Base-by-base conservation (phyloP, 2,888 invertebrate species). In the Cataglyphis cursor region DNA sequence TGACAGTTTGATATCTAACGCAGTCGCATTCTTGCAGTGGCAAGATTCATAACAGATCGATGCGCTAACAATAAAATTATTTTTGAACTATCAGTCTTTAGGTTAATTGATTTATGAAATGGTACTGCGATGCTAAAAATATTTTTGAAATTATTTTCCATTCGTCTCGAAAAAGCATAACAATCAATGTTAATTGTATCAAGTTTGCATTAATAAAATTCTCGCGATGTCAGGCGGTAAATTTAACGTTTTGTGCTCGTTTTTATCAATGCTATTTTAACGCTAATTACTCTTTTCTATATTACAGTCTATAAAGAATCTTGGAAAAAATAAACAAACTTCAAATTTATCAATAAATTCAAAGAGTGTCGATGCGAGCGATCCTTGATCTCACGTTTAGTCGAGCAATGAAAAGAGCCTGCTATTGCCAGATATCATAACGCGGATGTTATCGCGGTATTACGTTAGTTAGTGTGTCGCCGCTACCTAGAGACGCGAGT, bases 401-500 rank as follows among this genome's bases (percentile, higher is more conserved):
- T 51, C 21, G 44, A 3, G 21, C 31, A 61, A 72, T 48, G 72
- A 80, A 80, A 76, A 61, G 31, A 72, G 31, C 48, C 78, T 35
- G 6, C 35, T 24, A 35, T 80, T 61, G 21, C 35, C 62, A 10
- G 18, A 64, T 62, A 35, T 72, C 78, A 61, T 61, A 61, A 61
- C 38, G 72, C 24, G 21, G 35, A 59, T 59, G 59, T 31, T 80
- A 84, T 76, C 70, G 64, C 59, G 70, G 76, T 62, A 54, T 64
- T 82, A 54, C 70, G 35, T 65, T 82, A 70, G 51, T 51, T 18
- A 48, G 44, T 15, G 51, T 64, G 51, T 57, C 61, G 31, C 57
- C 59, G 83, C 44, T 65, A 62, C 62, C 65, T 68, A 35, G 54
- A 68, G 66, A 57, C 59, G 62, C 41, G 65, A 82, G 75, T 82